phyloP scores from a whole-genome alignment of 2,888 invertebrate genomes.

The Agonopterix arenella region DNA sequence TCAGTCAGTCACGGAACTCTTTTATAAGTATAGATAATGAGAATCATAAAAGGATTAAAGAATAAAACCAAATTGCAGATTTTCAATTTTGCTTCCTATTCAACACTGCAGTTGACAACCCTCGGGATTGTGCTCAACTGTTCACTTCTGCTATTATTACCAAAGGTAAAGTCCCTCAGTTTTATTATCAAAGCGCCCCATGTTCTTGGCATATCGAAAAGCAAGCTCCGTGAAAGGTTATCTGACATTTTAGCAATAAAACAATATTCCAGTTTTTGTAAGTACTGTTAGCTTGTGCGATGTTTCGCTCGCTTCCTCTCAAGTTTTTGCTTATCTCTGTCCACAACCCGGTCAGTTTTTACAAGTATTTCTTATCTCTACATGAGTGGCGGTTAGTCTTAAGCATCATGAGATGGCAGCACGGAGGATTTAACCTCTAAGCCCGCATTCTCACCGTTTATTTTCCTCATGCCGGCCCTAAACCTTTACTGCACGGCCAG shows the following conservation, averaged over 20 bases:
- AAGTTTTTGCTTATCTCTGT: slow-evolving; percentile 29
- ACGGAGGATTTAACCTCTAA: slow-evolving; percentile 12
- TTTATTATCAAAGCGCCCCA: slow-evolving; percentile 36
- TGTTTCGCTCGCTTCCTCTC: slow-evolving; percentile 18
- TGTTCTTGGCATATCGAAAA: slow-evolving; percentile 36
- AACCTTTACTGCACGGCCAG: slow-evolving; percentile 64
- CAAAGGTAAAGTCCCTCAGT: slow-evolving; percentile 34
- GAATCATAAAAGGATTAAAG: too few relatives aligned
- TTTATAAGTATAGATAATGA: too few relatives aligned
- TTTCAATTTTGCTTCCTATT: too few relatives aligned
- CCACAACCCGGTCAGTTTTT: slow-evolving; percentile 38
- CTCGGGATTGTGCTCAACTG: background rate
- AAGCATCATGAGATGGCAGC: slow-evolving; percentile 10
- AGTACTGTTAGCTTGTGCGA: slow-evolving; percentile 13
- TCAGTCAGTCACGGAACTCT: too few relatives aligned
- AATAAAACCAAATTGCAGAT: too few relatives aligned
- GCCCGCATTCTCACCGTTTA: slow-evolving; percentile 57
- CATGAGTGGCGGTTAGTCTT: slow-evolving; percentile 17
- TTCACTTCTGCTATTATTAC: slow-evolving; percentile 34
- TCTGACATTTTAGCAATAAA: slow-evolving; percentile 17
- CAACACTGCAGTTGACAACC: too few relatives aligned
- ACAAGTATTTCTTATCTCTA: slow-evolving; percentile 31
- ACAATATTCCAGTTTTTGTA: slow-evolving; percentile 14
- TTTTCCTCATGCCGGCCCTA: slow-evolving; percentile 70
- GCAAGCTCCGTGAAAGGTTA: slow-evolving; percentile 35